A percentile compares a stretch with the other conserved stretches of the same genome.
These are phyloP conservation scores for Rhabditophanes sp. DNA, from an alignment of 2,888 invertebrate species.

Conservation along the genomic window DNA sequence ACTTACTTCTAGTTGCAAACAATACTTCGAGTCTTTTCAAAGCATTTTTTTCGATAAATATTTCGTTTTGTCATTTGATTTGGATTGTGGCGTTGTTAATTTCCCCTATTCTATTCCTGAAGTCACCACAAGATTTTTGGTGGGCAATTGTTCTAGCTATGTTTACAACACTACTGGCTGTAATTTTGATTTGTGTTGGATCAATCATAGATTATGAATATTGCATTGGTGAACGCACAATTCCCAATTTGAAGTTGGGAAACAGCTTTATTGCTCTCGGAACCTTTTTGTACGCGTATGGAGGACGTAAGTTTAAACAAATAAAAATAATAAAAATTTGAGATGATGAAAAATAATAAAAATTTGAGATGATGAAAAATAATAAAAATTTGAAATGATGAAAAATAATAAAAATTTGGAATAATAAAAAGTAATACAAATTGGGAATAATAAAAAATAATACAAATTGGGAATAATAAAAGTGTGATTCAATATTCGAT, in stretches of 20 bases:
- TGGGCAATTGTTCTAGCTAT: constrained; percentile 12
- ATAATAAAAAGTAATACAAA: too few relatives aligned
- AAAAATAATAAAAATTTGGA: too few relatives aligned
- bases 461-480: too few relatives aligned
- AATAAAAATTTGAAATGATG: too few relatives aligned
- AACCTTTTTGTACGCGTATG: constrained; percentile 36
- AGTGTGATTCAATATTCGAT: too few relatives aligned
- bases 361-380: too few relatives aligned
- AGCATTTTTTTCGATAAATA: constrained; percentile 8
- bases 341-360: too few relatives aligned
- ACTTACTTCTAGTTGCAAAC: constrained; percentile 26
- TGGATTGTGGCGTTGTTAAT: constrained; percentile 24
- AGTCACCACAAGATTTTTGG: constrained; percentile 40
- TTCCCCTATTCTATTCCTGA: constrained; percentile 30
- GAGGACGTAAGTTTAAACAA: too few relatives aligned
- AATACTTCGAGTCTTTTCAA: constrained; percentile 31
- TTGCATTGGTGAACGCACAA: constrained; percentile 5
- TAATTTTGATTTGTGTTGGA: constrained; percentile 10
- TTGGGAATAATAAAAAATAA: too few relatives aligned
- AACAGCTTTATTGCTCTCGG: constrained; percentile 39
- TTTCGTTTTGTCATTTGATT: constrained; percentile 22
- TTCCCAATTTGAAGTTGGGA: constrained; percentile 20
- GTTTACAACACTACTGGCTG: constrained; percentile 7
- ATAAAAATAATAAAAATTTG: too few relatives aligned
- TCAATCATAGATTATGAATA: constrained; percentile 9